Percentiles rank a stretch among this genome's conserved stretches.
These are phyloP conservation scores for Stichodactyla helianthus DNA, from an alignment of 64 coral and sea anemone species.

Conservation along the genomic window DNA sequence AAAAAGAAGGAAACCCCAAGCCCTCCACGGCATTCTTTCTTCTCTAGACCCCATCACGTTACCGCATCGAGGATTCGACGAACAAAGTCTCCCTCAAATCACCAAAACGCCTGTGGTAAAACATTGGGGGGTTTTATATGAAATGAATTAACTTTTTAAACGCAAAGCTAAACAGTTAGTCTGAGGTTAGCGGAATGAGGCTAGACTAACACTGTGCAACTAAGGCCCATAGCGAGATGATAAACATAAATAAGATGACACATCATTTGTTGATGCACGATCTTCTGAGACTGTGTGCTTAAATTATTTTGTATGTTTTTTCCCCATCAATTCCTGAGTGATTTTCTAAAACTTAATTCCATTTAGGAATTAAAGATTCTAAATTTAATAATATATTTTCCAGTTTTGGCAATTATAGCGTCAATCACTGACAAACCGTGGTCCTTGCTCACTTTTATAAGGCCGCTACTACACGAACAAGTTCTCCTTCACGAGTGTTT, in stretches of 20 bases:
- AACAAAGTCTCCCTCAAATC: not conserved
- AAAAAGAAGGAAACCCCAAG: not conserved
- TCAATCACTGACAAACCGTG: too few relatives aligned
- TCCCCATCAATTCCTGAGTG: too few relatives aligned
- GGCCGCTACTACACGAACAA: too few relatives aligned
- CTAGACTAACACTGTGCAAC: not conserved
- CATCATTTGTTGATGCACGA: not conserved
- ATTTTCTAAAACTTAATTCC: too few relatives aligned
- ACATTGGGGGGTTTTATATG: not conserved
- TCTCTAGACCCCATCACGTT: not conserved
- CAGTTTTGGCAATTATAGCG: too few relatives aligned
- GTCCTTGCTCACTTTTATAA: too few relatives aligned
- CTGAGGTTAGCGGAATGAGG: not conserved
- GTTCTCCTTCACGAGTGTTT: too few relatives aligned
- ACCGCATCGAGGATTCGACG: not conserved
- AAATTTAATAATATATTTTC: too few relatives aligned
- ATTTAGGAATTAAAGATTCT: too few relatives aligned
- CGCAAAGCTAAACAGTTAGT: not conserved
- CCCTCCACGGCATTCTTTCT: not conserved
- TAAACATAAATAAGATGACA: not conserved
- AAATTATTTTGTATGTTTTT: too few relatives aligned
- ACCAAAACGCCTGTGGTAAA: not conserved
- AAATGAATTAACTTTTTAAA: conserved; percentile 7
- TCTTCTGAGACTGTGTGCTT: too few relatives aligned
- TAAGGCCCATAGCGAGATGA: not conserved